Evolutionary conservation across 1,140 invertebrate genomes (phyloP).

Genomic region (Carcinoscorpius rotundicauda): DNA sequence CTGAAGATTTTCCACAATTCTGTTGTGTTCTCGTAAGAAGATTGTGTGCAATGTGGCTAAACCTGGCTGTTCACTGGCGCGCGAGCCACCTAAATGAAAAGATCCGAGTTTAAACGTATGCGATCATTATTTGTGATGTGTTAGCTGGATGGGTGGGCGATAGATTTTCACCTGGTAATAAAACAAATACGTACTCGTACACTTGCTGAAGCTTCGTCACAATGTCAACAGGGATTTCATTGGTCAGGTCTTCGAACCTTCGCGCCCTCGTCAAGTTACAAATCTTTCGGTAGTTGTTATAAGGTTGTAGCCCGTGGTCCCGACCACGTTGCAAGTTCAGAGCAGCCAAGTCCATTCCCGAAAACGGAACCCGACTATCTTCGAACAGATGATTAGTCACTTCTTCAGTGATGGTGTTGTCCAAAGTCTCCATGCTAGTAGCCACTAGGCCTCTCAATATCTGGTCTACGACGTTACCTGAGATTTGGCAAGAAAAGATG

Average conservation of each 20-base stretch:
- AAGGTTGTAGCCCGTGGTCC: slow-evolving; percentile 49
- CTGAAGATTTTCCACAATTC: slow-evolving; percentile 60
- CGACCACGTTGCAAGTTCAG: slow-evolving; percentile 58
- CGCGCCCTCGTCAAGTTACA: slow-evolving; percentile 46
- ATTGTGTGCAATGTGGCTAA: slow-evolving; percentile 48
- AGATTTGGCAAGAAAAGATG: not conserved
- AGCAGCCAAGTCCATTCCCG: slow-evolving; percentile 75
- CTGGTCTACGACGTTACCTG: slow-evolving; percentile 60
- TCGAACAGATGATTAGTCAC: slow-evolving; percentile 90
- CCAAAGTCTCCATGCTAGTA: slow-evolving; percentile 84
- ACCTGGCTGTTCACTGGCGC: slow-evolving; percentile 48
- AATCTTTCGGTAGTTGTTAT: slow-evolving; percentile 44
- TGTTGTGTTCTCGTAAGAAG: slow-evolving; percentile 64
- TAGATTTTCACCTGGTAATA: too few species aligned
- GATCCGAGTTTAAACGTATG: slow-evolving; percentile 27
- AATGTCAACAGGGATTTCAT: slow-evolving; percentile 45
- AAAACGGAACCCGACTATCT: slow-evolving; percentile 64
- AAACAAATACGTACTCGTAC: slow-evolving; percentile 31
- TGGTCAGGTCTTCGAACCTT: slow-evolving; percentile 60
- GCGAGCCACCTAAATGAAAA: slow-evolving; percentile 43
- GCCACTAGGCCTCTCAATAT: slow-evolving; percentile 72
- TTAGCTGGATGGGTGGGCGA: not conserved
- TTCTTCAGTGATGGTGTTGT: slow-evolving; percentile 86
- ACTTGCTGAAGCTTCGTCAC: slow-evolving; percentile 35
- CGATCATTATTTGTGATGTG: not conserved